These are phyloP conservation scores for Callithrix jacchus DNA, from an alignment of 2,113 vertebrate genomes.

Conservation along the genomic window DNA sequence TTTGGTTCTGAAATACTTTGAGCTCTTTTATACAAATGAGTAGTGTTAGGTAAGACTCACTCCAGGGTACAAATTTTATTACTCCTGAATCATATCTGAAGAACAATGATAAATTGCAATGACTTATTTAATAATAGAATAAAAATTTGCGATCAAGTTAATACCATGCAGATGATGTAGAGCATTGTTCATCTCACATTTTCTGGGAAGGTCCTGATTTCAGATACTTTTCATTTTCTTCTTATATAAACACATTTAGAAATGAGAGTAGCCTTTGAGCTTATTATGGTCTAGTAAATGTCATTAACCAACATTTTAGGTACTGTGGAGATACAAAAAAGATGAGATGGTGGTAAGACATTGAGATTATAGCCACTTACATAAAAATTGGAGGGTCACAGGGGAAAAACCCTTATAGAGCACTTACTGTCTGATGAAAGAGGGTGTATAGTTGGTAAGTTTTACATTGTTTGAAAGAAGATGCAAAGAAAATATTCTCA, in stretches of 20 bases:
- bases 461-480: background rate
- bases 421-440: background rate
- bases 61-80: background rate
- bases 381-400: background rate
- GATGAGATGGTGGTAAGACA: background rate
- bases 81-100: conserved; percentile 3
- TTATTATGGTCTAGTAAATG: background rate
- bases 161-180: background rate
- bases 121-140: background rate
- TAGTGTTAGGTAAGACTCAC: conserved; percentile 10
- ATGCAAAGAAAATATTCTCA: background rate
- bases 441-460: background rate
- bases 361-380: background rate
- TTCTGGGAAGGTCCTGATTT: background rate
- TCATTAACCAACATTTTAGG: background rate
- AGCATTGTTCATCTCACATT: background rate
- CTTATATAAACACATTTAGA: background rate
- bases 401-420: background rate
- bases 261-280: background rate
- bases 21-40: conserved; percentile 51
- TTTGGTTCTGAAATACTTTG: background rate
- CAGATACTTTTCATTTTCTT: background rate
- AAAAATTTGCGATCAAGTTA: background rate
- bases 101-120: background rate
- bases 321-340: background rate